These are phyloP conservation scores for Ylistrum balloti DNA, from an alignment of 1,140 invertebrate species.

Conservation along the genomic window DNA sequence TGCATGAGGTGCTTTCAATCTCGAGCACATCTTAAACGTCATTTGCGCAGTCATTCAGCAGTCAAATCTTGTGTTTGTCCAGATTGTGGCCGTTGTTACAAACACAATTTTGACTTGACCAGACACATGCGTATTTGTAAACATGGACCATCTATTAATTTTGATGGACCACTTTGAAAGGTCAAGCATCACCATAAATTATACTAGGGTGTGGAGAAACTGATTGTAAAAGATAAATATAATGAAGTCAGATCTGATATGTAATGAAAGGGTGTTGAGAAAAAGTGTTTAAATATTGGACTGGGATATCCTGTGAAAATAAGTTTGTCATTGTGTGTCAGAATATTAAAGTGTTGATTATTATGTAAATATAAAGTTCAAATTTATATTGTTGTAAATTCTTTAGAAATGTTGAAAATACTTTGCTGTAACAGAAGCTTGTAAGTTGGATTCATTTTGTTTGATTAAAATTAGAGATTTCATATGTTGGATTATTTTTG, in stretches of 20 bases:
- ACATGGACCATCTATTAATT: neutral
- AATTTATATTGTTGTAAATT: neutral
- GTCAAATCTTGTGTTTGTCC: conserved; percentile 51
- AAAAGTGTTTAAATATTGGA: neutral
- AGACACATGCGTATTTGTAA: conserved; percentile 47
- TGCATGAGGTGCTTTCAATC: conserved; percentile 51
- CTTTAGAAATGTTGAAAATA: neutral
- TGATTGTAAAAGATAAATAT: too few species aligned
- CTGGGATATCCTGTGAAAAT: neutral
- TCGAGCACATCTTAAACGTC: conserved; percentile 49
- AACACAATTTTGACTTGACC: conserved; percentile 60
- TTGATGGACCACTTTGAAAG: neutral
- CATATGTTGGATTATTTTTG: too few species aligned
- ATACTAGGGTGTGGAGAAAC: neutral
- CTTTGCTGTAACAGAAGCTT: neutral
- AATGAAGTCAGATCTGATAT: too few species aligned
- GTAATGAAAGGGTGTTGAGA: neutral
- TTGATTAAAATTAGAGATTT: neutral
- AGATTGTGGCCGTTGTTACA: conserved; percentile 52
- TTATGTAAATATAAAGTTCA: neutral
- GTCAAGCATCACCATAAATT: neutral
- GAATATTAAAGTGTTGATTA: neutral
- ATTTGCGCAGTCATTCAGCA: conserved; percentile 56
- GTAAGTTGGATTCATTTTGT: neutral
- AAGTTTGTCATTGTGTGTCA: neutral